Conservation (phyloP, 1,140 invertebrate genomes). For the Ips nitidus region DNA sequence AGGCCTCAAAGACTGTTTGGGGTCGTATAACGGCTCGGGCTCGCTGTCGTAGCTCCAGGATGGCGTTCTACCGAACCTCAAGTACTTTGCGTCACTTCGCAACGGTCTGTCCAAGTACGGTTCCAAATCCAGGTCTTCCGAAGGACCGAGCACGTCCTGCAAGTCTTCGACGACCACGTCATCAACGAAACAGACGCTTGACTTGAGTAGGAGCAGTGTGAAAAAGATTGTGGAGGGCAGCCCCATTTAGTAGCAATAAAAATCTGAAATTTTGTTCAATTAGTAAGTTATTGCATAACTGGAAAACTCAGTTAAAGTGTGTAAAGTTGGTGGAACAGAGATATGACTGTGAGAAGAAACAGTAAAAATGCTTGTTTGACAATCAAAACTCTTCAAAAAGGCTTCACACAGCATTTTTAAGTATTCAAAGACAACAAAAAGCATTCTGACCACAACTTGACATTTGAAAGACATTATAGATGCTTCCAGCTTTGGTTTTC, state of each 20-base stretch:
- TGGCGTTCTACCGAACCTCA: slow-evolving; percentile 30
- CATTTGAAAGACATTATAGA: no score
- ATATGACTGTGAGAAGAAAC: no score
- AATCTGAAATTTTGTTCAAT: background rate
- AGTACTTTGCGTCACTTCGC: slow-evolving; percentile 33
- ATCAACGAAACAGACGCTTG: slow-evolving; percentile 22
- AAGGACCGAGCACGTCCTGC: slow-evolving; percentile 9
- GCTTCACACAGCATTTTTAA: no score
- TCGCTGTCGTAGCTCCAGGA: slow-evolving; percentile 24
- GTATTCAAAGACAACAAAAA: no score
- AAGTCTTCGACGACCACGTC: slow-evolving; percentile 2
- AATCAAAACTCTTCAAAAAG: no score
- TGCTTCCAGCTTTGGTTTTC: no score
- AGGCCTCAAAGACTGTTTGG: slow-evolving; percentile 24
- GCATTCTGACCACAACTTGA: no score
- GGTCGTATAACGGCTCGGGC: slow-evolving; percentile 17
- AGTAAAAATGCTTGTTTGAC: no score
- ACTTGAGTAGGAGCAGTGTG: slow-evolving; percentile 19
- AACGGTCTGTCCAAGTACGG: slow-evolving; percentile 20
- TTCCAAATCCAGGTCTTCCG: slow-evolving; percentile 24
- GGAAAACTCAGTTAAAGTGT: no score
- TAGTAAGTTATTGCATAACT: background rate
- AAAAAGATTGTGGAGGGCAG: slow-evolving; percentile 23
- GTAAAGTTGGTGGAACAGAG: no score
- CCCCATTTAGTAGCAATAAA: slow-evolving; percentile 26